phyloP scores from a whole-genome alignment of 92 coral and sea anemone genomes.

The Anthopleura xanthogrammica region DNA sequence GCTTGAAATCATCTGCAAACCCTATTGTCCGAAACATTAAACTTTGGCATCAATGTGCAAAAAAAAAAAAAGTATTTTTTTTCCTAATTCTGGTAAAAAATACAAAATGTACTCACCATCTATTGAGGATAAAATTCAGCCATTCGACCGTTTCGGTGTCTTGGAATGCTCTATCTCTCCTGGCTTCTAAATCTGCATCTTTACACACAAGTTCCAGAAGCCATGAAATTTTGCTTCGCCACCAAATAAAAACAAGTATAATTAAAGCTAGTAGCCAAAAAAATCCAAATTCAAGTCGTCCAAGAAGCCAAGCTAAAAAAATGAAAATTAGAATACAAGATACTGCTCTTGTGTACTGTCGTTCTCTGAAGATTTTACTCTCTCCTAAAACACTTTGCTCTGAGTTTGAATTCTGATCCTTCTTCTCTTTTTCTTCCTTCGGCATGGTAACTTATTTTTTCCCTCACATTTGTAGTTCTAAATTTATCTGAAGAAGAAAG shows the following conservation, averaged over 20 bases:
- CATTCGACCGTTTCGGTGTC: constrained; percentile 83
- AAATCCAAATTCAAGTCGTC: constrained; percentile 45
- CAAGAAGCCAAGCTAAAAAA: constrained; percentile 68
- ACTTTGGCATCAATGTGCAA: neutral
- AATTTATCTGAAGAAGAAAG: neutral
- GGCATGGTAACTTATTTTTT: neutral
- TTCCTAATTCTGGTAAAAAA: too few species aligned
- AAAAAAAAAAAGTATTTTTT: neutral
- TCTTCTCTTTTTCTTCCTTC: constrained; percentile 1
- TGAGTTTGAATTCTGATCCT: neutral
- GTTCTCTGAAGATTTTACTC: constrained; percentile 25
- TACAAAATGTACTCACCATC: constrained; percentile 58
- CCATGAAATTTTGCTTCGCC: constrained; percentile 59
- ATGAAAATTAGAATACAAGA: constrained; percentile 38
- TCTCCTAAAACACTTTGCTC: constrained; percentile 15
- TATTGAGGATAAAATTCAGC: constrained; percentile 75
- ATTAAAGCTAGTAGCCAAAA: constrained; percentile 57
- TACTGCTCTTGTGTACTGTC: constrained; percentile 49
- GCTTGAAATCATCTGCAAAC: neutral
- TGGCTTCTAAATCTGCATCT: constrained; percentile 66
- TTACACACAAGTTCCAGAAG: constrained; percentile 62
- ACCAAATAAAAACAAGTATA: constrained; percentile 60
- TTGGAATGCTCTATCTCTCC: constrained; percentile 56
- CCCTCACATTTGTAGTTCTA: neutral
- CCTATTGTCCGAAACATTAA: neutral